phyloP scores from a whole-genome alignment of 1,140 invertebrate species.

The Trachelipus rathkii region DNA sequence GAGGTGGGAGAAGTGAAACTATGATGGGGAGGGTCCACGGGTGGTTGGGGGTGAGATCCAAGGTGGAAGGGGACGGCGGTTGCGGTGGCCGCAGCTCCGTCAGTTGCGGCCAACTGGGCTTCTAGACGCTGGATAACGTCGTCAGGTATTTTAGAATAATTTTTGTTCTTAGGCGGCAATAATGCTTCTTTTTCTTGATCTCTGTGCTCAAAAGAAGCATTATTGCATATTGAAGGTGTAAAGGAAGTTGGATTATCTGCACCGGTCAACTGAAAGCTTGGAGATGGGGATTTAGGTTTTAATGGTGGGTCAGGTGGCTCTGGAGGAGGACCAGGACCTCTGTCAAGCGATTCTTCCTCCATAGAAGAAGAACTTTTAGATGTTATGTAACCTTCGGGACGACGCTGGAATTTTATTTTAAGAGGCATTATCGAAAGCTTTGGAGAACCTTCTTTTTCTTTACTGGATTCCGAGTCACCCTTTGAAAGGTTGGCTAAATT shows the following conservation, averaged over 20 bases:
- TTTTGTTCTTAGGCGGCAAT: constrained; percentile 17
- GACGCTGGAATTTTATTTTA: constrained; percentile 37
- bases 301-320: constrained; percentile 37
- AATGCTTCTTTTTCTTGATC: neutral
- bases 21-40: neutral
- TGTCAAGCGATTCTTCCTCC: constrained; percentile 28
- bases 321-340: constrained; percentile 41
- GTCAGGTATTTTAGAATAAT: constrained; percentile 25
- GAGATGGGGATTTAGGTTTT: constrained; percentile 7
- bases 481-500: constrained; percentile 20
- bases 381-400: constrained; percentile 39
- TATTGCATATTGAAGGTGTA: neutral
- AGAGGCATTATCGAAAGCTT: constrained; percentile 27
- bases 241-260: neutral
- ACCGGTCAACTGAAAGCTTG: neutral
- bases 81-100: constrained; percentile 21
- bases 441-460: neutral
- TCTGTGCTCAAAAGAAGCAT: neutral
- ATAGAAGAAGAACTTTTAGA: constrained; percentile 34
- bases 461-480: neutral
- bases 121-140: constrained; percentile 32
- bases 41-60: neutral
- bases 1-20: neutral
- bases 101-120: constrained; percentile 36
- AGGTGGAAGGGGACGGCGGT: neutral